Base-by-base conservation (phyloP, 2,888 invertebrate species). In the Hedychridium roseum region DNA sequence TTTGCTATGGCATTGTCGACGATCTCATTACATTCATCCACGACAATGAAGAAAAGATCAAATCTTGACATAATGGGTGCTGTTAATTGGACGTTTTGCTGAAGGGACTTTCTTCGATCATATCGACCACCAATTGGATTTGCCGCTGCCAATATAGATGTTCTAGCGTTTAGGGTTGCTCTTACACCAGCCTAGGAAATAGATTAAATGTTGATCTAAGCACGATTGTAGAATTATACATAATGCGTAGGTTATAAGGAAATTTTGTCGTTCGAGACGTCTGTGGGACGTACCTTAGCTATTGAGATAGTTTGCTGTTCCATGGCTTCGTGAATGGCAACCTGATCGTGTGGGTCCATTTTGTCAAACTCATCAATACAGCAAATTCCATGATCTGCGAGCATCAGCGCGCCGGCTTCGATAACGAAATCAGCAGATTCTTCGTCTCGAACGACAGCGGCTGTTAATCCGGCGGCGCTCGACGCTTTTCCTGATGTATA, bases 321-420 rank as follows among this genome's bases (percentile, higher is more conserved):
- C 99, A 99, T 99, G 2, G 99, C 99, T 82, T 99, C 99, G 82
- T 99, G 99, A 64, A 99, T 99, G 34, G 99, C 98, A 3, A 99
- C 97, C 80, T 99, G 98, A 84, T 99, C 99, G 36, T 88, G 86
- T 0, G 86, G 86, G 78, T 99, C 98, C 99, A 99, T 99, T 82
- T 99, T 99, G 80, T 99, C 99, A 80, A 99, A 99, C 81, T 99
- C 99, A 73, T 99, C 99, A 66, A 99, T 99, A 76, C 98, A 98
- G 71, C 98, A 98, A 35, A 98, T 92, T 3, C 97, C 96, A 75
- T 97, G 97, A 80, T 99, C 99, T 0, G 99, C 99, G 70, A 99
- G 83, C 98, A 99, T 98, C 20, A 99, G 82, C 0, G 99, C 99
- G n/a, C 98, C 99, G 4, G 98, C 99, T 82, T 99, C 99, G 54